Evolutionary conservation across 1,140 invertebrate genomes (phyloP).

Genomic region (Drosophila pectinifera): DNA sequence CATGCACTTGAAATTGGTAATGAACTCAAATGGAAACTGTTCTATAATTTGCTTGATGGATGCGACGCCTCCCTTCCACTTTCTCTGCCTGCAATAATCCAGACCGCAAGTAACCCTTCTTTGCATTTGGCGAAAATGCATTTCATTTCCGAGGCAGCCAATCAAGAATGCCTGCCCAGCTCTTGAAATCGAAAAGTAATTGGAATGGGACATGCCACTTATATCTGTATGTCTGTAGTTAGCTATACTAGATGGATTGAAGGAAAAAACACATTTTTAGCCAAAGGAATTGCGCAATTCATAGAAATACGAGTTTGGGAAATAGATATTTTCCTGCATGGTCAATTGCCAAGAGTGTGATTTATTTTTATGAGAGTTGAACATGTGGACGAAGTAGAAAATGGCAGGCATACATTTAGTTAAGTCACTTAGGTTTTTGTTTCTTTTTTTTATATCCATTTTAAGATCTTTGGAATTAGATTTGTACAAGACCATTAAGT

Average conservation of each 20-base stretch:
- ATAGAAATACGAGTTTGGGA: slow-evolving; percentile 34
- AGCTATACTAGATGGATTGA: slow-evolving; percentile 17
- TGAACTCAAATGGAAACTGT: slow-evolving; percentile 43
- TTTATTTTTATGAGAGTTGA: slow-evolving; percentile 51
- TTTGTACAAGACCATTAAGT: background rate
- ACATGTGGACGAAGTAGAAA: background rate
- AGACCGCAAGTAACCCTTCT: background rate
- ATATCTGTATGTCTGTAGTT: slow-evolving; percentile 5
- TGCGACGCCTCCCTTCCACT: background rate
- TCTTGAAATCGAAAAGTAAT: slow-evolving; percentile 19
- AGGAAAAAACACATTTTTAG: slow-evolving; percentile 37
- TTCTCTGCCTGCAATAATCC: background rate
- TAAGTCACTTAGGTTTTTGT: background rate
- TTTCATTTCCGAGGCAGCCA: slow-evolving; percentile 41
- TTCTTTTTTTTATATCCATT: background rate
- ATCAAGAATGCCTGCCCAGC: slow-evolving; percentile 16
- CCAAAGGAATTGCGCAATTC: slow-evolving; percentile 49
- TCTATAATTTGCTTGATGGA: slow-evolving; percentile 34
- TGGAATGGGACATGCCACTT: slow-evolving; percentile 14
- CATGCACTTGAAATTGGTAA: slow-evolving; percentile 39
- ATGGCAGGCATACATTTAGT: background rate
- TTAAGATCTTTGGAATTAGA: background rate
- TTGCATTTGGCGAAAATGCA: slow-evolving; percentile 12
- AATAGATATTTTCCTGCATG: slow-evolving; percentile 33
- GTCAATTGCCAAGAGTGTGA: slow-evolving; percentile 52